phyloP scores from a whole-genome alignment of 2,113 vertebrate species.

The Eidolon helvum region DNA sequence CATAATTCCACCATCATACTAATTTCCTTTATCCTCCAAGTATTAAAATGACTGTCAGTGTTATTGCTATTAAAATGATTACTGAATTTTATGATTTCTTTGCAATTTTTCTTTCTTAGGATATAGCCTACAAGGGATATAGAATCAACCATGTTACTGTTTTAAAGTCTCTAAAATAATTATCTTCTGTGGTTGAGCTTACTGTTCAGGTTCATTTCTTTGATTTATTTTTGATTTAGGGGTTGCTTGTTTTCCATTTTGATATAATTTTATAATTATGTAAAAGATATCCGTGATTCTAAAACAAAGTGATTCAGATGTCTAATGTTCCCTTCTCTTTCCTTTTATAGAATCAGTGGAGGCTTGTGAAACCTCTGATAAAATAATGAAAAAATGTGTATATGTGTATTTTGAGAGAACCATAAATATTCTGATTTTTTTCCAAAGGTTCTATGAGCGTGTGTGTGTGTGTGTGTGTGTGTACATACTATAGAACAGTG shows the following conservation, averaged over 20 bases:
- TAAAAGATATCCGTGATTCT: background rate
- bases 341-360: background rate
- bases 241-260: background rate
- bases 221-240: background rate
- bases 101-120: background rate
- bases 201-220: background rate
- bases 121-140: background rate
- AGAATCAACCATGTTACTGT: background rate
- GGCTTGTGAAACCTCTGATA: background rate
- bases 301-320: background rate
- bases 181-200: background rate
- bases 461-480: too few species aligned
- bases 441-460: background rate
- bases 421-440: background rate
- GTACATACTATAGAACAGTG: background rate
- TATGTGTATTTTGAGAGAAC: background rate
- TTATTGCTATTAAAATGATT: background rate
- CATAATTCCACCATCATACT: background rate
- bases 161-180: constrained; percentile 1
- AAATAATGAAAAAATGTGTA: background rate
- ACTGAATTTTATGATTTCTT: background rate
- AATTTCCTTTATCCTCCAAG: background rate
- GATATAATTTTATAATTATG: background rate
- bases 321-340: background rate
- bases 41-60: background rate